Percentiles rank a stretch among this genome's conserved stretches.
Conservation (phyloP, 2,113 vertebrate genomes). For the Talpa occidentalis region DNA sequence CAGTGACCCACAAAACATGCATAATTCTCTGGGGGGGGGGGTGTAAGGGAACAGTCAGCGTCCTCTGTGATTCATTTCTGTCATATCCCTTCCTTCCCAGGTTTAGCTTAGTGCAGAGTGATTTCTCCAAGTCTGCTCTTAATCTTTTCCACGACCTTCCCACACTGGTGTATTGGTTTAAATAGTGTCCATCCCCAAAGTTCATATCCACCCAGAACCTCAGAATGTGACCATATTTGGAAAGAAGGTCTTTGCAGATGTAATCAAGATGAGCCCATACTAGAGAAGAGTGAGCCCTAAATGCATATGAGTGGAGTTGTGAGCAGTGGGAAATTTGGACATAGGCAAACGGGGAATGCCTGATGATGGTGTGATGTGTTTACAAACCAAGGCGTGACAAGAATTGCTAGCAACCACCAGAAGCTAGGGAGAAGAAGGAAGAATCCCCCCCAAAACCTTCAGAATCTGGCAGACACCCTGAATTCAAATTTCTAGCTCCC, state of each 20-base stretch:
- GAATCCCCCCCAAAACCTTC: background rate
- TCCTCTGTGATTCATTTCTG: conserved; percentile 4
- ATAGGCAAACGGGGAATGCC: background rate
- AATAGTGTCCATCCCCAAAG: background rate
- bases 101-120: conserved; percentile 13
- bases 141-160: conserved; percentile 2
- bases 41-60: background rate
- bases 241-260: background rate
- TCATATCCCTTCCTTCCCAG: background rate
- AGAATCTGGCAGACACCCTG: background rate
- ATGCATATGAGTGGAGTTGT: background rate
- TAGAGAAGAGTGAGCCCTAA: background rate
- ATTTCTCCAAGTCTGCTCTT: background rate
- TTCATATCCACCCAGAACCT: background rate
- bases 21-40: background rate
- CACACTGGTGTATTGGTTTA: background rate
- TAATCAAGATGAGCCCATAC: background rate
- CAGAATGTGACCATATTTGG: conserved; percentile 27
- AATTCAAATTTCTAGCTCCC: conserved; percentile 17
- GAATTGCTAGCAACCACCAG: background rate
- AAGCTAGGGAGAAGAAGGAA: background rate
- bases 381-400: background rate
- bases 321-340: background rate
- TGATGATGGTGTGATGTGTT: background rate
- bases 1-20: background rate